These are phyloP conservation scores for Heterodera carotae DNA, from an alignment of 1,140 invertebrate species.

Conservation along the genomic window DNA sequence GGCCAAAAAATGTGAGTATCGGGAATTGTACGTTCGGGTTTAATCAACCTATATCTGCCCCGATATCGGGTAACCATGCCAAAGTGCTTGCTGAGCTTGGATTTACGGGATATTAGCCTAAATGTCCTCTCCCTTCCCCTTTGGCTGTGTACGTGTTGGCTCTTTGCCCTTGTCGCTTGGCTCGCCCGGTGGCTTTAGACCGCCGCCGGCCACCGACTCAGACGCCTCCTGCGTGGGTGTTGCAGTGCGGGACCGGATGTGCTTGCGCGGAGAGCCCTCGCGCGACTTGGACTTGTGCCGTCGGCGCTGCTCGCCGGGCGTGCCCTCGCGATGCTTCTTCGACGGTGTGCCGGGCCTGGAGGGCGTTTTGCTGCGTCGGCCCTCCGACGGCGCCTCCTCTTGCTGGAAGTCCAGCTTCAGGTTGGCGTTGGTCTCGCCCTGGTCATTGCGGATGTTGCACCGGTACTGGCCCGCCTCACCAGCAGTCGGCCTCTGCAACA, in stretches of 20 bases:
- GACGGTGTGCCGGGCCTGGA: slow-evolving; percentile 57
- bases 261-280: slow-evolving; percentile 63
- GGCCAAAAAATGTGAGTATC: too few relatives aligned
- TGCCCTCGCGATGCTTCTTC: slow-evolving; percentile 53
- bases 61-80: too few relatives aligned
- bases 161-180: slow-evolving; percentile 28
- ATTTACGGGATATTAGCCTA: too few relatives aligned
- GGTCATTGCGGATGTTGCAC: slow-evolving; percentile 90
- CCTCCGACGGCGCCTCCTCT: slow-evolving; percentile 68
- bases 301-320: slow-evolving; percentile 46
- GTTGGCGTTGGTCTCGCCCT: slow-evolving; percentile 91
- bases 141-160: slow-evolving; percentile 23
- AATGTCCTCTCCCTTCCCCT: background rate
- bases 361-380: slow-evolving; percentile 34
- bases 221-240: slow-evolving; percentile 60
- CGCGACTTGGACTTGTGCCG: slow-evolving; percentile 58
- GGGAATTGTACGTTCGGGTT: too few relatives aligned
- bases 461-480: slow-evolving; percentile 96
- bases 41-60: too few relatives aligned
- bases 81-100: too few relatives aligned
- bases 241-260: slow-evolving; percentile 55
- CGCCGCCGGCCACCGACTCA: background rate
- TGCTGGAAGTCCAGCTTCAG: slow-evolving; percentile 95
- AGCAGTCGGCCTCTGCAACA: slow-evolving; percentile 80
- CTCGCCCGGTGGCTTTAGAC: slow-evolving; percentile 42